Conservation (phyloP, 2,888 invertebrate species). For the Drosophila quasianomalipes region DNA sequence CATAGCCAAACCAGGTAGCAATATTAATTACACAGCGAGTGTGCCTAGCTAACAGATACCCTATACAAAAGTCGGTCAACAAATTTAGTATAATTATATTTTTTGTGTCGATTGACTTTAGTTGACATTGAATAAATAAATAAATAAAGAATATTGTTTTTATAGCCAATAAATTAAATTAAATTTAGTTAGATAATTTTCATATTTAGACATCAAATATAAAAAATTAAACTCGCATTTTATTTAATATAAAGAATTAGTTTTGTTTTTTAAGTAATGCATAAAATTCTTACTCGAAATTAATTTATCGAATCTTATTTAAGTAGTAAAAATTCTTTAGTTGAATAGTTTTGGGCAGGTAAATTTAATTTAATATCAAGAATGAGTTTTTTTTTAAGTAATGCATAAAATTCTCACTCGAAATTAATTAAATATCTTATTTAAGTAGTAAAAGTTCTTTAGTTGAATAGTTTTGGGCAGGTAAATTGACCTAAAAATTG, state of each 20-base stretch:
- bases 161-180: neutral
- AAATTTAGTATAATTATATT: too few relatives aligned
- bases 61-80: neutral
- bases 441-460: neutral
- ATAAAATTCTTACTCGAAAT: neutral
- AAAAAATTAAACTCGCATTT: too few relatives aligned
- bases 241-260: too few relatives aligned
- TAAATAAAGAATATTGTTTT: neutral
- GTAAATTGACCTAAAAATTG: too few relatives aligned
- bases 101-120: too few relatives aligned
- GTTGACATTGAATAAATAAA: too few relatives aligned
- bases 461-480: neutral
- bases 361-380: too few relatives aligned
- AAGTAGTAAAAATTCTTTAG: neutral
- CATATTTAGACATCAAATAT: too few relatives aligned
- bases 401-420: too few relatives aligned
- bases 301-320: neutral
- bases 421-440: neutral
- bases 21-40: neutral
- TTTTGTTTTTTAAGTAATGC: too few relatives aligned
- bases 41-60: conserved; percentile 7
- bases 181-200: too few relatives aligned
- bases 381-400: too few relatives aligned
- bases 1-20: conserved; percentile 35
- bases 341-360: neutral